phyloP scores from a whole-genome alignment of 1,140 invertebrate species.

The Doryteuthis pealeii region DNA sequence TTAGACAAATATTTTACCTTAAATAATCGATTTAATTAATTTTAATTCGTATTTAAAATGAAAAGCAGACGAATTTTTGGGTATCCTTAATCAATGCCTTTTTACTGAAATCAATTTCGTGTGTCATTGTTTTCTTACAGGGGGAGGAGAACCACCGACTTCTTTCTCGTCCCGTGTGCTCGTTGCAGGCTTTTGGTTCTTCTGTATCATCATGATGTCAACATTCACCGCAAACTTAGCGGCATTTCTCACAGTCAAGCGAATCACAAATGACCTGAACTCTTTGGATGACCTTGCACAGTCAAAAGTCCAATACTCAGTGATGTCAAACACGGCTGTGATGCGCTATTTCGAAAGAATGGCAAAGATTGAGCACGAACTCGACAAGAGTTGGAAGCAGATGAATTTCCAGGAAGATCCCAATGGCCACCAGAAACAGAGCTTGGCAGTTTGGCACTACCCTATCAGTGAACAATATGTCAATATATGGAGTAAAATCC shows the following conservation, averaged over 20 bases:
- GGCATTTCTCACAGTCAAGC: constrained; percentile 39
- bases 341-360: constrained; percentile 37
- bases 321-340: constrained; percentile 26
- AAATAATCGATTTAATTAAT: no score
- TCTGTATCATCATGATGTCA: constrained; percentile 88
- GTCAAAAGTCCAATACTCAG: constrained; percentile 71
- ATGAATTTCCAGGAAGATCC: constrained; percentile 24
- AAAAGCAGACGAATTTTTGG: no score
- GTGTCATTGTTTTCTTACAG: constrained; percentile 17
- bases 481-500: constrained; percentile 68
- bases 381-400: constrained; percentile 38
- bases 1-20: no score
- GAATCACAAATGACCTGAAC: constrained; percentile 26
- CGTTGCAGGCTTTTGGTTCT: constrained; percentile 90
- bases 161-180: constrained; percentile 79
- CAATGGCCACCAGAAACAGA: neutral
- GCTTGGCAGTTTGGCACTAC: constrained; percentile 78
- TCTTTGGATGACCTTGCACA: constrained; percentile 86
- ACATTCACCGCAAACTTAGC: constrained; percentile 59
- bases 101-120: no score
- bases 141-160: constrained; percentile 69
- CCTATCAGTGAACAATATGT: constrained; percentile 88
- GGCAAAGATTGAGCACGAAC: constrained; percentile 33
- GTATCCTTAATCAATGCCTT: no score
- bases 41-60: no score